Base-by-base conservation (phyloP, 1,140 invertebrate species). In the Thrips palmi region DNA sequence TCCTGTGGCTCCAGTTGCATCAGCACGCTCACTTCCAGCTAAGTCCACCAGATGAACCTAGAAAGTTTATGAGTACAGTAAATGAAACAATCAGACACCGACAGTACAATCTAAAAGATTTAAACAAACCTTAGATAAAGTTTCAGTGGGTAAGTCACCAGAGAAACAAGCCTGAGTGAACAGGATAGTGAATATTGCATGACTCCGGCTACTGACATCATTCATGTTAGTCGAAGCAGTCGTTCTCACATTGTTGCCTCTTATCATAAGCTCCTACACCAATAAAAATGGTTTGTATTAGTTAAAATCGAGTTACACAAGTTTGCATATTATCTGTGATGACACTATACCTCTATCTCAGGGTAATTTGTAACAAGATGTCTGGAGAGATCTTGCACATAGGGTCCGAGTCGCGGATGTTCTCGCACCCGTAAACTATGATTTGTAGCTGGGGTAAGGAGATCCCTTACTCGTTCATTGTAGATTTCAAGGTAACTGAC, bases 171-270 rank as follows among this genome's bases (percentile, higher is more conserved):
- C 82, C 54, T 86, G 81, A 39, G 84, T 77, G 58, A 86, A 87
- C 20, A 80, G 86, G 53, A 97, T 84, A 39, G 67, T 77, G 61
- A 97, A 97, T 50, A 97, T 93, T 25, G 89, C 89, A 65, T 97
- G 92, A 60, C 85, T 92, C 49, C 92, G 68, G 51, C 83, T 88
- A 52, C 77, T 81, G 40, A 80, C 77, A 55, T 82, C 78, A 57
- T 85, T 83, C 77, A 82, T 84, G 51, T 82, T 79, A 45, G 80
- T 85, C 47, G 76, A 76, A 8, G 80, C 80, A 2, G 79, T 83
- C 8, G 77, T 83, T 41, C 81, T 67, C 52, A 77, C 73, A 38
- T 69, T 63, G 63, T 84, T 84, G 40, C 82, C 82, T 47, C 71
- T 67, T 33, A 71, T 62, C 67, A 81, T 79, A 45, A 77, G 72